Conservation (phyloP, 2,888 invertebrate genomes). For the Prosapia bicincta region DNA sequence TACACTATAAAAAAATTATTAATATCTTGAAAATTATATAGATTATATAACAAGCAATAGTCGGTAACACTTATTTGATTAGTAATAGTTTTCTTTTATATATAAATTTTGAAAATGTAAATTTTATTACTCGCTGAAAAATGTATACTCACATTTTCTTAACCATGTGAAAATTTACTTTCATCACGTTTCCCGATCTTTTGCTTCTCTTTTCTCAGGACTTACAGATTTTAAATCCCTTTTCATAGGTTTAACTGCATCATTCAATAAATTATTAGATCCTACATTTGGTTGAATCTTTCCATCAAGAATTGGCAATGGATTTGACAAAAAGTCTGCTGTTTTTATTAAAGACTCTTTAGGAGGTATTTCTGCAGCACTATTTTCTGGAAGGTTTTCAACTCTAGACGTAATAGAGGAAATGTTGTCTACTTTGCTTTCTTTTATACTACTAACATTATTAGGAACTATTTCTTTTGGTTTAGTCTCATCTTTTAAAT, state of each 20-base stretch:
- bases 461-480: background rate
- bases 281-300: conserved; percentile 11
- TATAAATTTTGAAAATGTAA: too few relatives aligned
- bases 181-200: background rate
- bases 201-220: background rate
- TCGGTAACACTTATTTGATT: background rate
- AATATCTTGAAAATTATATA: too few relatives aligned
- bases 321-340: conserved; percentile 26
- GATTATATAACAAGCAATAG: too few relatives aligned
- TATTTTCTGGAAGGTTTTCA: conserved; percentile 16
- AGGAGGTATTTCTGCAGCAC: conserved; percentile 14
- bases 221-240: conserved; percentile 31
- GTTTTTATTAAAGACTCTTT: conserved; percentile 30
- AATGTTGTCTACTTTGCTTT: background rate
- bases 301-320: conserved; percentile 16
- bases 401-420: conserved; percentile 15
- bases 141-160: background rate
- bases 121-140: too few relatives aligned
- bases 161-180: background rate
- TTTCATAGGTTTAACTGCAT: conserved; percentile 30
- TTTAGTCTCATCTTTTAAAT: background rate
- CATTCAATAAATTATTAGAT: background rate
- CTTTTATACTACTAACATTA: background rate
- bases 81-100: background rate
- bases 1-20: background rate